Base-by-base conservation (phyloP, 1,140 invertebrate species). In the Gonatopus flavifemur region DNA sequence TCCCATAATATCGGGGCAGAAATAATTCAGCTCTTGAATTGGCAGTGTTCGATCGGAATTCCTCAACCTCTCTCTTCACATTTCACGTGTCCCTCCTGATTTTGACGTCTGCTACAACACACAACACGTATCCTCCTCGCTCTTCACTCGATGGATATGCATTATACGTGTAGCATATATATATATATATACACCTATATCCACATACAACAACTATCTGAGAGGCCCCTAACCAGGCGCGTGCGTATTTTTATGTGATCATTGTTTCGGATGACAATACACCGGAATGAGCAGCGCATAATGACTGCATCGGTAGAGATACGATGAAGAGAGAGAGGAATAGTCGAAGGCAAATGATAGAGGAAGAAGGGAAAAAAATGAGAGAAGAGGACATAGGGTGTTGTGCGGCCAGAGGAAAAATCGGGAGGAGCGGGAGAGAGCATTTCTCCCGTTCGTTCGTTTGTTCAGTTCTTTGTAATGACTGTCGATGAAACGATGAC, bases 401-500 rank as follows among this genome's bases (percentile, higher is more conserved):
- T 28, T 35, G 37, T 45, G 49, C 25, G 12, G 44, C 25, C 12
- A 25, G 1, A 21, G 42, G 41, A 40, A 33, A 40, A 43, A 49
- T 48, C 19, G 33, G 24, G 33, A 25, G 46, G 21, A 20, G 45
- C 16, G 37, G 31, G 20, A n/a, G 33, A 40, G 45, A 40, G 20
- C 22, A 33, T 18, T 54, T 20, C 39, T 18, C 45, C 13, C n/a
- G 45, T 59, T 44, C 37, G 43, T 48, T 40, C 55, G 42, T 59
- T 55, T 57, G 66, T 62, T 72, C 62, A 61, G 64, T 62, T 62
- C 70, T 75, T 74, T 70, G 72, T 72, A 69, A 76, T 73, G 73
- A 74, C 74, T 78, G 69, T 76, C 75, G 74, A 78, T 78, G 75
- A 76, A 78, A 72, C 70, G 75, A 78, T 78, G 74, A 76, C 74